Evolutionary conservation across 1,140 invertebrate genomes (phyloP).

Genomic region (Cepaea nemoralis): DNA sequence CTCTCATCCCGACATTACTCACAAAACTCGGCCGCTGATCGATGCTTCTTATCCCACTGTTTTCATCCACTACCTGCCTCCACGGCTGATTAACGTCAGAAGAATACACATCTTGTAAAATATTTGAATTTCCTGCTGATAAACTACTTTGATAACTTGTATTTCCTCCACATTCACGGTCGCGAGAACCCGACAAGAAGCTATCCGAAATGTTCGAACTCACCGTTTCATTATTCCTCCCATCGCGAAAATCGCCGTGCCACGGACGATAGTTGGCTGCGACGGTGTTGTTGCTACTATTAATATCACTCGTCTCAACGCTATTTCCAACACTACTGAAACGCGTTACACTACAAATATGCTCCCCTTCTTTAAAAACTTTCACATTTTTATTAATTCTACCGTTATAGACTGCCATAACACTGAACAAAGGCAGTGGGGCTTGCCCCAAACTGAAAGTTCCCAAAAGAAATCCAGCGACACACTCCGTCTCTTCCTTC

Average conservation of each 20-base stretch:
- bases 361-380: conserved; percentile 10
- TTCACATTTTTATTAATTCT: conserved; percentile 22
- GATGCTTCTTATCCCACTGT: conserved; percentile 8
- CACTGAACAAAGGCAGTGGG: background rate
- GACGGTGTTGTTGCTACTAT: no score
- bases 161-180: background rate
- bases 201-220: conserved; percentile 7
- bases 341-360: conserved; percentile 13
- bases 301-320: background rate
- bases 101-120: background rate
- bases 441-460: background rate
- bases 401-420: conserved; percentile 21
- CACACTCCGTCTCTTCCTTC: background rate
- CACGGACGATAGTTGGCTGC: no score
- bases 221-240: background rate
- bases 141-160: background rate
- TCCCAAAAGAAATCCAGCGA: conserved; percentile 33
- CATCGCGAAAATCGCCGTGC: background rate
- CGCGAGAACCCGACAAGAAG: background rate
- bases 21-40: conserved; percentile 36
- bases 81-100: background rate
- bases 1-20: conserved; percentile 27
- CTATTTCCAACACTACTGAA: conserved; percentile 21
- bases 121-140: background rate
- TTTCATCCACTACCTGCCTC: conserved; percentile 12